A percentile compares a stretch with the other conserved stretches of the same genome.
phyloP scores from a whole-genome alignment of 2,113 vertebrate genomes.

The Smithornis capensis region DNA sequence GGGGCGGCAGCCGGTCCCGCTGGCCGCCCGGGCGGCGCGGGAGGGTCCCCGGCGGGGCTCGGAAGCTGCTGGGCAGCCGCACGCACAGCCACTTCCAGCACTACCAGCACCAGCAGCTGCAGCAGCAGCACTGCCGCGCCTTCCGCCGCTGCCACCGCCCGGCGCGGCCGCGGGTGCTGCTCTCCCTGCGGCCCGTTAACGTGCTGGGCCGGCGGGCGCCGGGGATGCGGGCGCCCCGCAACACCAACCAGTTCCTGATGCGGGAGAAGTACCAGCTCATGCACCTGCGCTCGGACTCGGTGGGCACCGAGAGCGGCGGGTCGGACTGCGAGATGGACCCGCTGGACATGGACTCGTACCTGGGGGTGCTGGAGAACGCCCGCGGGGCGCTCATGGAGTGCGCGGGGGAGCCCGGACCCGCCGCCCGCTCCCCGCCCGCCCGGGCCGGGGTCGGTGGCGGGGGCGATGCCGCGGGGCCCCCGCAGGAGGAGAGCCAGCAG shows the following conservation, averaged over 20 bases:
- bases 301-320: slow-evolving; percentile 83
- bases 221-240: slow-evolving; percentile 86
- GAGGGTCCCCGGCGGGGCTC: not conserved
- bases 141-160: slow-evolving; percentile 34
- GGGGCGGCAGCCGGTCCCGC: not conserved
- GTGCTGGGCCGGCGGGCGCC: slow-evolving; percentile 77
- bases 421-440: not conserved
- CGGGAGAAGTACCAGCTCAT: slow-evolving; percentile 86
- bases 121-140: not conserved
- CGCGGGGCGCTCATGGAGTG: slow-evolving; percentile 81
- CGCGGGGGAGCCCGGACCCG: not conserved
- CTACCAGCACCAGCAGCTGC: not conserved
- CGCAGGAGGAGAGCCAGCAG: slow-evolving; percentile 83
- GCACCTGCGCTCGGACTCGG: slow-evolving; percentile 85
- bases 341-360: slow-evolving; percentile 86
- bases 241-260: slow-evolving; percentile 92
- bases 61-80: slow-evolving; percentile 43
- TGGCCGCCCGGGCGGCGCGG: slow-evolving; percentile 43
- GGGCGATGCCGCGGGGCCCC: not conserved
- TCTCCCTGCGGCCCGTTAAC: slow-evolving; percentile 81
- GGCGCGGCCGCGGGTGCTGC: slow-evolving; percentile 22
- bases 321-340: slow-evolving; percentile 84
- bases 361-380: slow-evolving; percentile 86
- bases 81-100: slow-evolving; percentile 15
- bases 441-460: not conserved